phyloP scores from a whole-genome alignment of 2,113 vertebrate species.

The Lepus timidus region DNA sequence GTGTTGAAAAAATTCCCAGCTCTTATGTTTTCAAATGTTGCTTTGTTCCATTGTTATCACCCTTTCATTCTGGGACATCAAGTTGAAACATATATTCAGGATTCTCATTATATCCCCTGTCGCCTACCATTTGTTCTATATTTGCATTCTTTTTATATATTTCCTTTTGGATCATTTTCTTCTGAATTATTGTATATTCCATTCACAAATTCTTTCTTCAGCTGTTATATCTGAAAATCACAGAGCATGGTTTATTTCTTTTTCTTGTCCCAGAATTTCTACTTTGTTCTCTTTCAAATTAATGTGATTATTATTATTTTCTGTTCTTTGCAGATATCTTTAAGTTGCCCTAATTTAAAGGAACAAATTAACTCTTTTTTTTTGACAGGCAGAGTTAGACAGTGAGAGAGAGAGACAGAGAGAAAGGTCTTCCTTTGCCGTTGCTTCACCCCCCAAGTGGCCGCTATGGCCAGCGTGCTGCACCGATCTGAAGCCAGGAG shows the following conservation, averaged over 20 bases:
- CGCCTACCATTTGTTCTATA: not conserved
- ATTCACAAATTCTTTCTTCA: constrained; percentile 10
- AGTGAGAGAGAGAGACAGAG: too few relatives aligned
- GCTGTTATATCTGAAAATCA: not conserved
- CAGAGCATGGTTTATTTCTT: constrained; percentile 27
- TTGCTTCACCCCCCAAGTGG: too few relatives aligned
- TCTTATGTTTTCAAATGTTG: not conserved
- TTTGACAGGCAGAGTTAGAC: too few relatives aligned
- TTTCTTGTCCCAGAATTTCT: constrained; percentile 23
- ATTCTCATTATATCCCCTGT: not conserved
- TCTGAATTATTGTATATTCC: constrained; percentile 36
- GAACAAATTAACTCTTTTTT: too few relatives aligned
- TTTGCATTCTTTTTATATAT: not conserved
- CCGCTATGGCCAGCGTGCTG: too few relatives aligned
- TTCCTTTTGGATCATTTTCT: constrained; percentile 35
- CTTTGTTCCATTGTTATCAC: not conserved
- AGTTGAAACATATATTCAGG: constrained; percentile 2
- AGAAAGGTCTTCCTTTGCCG: too few relatives aligned
- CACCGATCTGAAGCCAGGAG: too few relatives aligned
- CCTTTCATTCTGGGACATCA: not conserved
- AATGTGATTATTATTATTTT: not conserved
- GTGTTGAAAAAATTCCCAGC: constrained; percentile 34
- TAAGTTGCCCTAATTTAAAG: not conserved
- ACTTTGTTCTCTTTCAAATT: constrained; percentile 40
- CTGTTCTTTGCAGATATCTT: constrained; percentile 12